Evolutionary conservation across 2,888 invertebrate genomes (phyloP).

Genomic region (Dicyrtomina minuta): DNA sequence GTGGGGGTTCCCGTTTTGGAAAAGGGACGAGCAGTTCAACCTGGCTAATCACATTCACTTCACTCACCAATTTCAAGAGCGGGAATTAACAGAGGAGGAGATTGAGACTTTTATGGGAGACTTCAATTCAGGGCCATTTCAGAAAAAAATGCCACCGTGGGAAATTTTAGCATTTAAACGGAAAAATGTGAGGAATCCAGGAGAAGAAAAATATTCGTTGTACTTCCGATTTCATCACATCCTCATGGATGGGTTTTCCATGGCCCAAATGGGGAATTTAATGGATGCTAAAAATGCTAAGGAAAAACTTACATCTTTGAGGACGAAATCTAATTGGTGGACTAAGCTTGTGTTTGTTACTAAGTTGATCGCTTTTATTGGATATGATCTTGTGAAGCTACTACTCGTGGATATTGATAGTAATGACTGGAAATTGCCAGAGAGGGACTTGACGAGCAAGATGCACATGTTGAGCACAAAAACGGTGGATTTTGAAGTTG

Average conservation of each 20-base stretch:
- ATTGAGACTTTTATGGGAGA: background rate
- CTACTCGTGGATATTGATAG: background rate
- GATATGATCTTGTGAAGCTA: slow-evolving; percentile 2
- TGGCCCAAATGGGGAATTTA: slow-evolving; percentile 11
- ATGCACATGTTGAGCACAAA: background rate
- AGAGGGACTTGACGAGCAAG: background rate
- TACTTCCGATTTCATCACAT: slow-evolving; percentile 13
- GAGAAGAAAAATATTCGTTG: background rate
- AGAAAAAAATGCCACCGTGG: background rate
- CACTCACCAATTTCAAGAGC: background rate
- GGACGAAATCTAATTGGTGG: background rate
- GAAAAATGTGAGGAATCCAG: background rate
- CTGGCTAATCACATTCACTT: background rate
- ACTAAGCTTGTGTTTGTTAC: background rate
- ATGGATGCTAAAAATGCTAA: background rate
- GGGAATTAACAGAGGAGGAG: background rate
- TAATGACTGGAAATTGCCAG: background rate
- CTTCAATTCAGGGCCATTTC: background rate
- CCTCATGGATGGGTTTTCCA: background rate
- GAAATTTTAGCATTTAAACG: background rate
- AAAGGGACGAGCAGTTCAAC: background rate
- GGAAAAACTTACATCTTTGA: background rate
- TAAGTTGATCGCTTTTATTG: background rate
- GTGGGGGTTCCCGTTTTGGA: slow-evolving; percentile 1
- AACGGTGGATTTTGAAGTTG: background rate